Base-by-base conservation (phyloP, 2,797 vertebrate genomes). In the Coendou prehensilis region DNA sequence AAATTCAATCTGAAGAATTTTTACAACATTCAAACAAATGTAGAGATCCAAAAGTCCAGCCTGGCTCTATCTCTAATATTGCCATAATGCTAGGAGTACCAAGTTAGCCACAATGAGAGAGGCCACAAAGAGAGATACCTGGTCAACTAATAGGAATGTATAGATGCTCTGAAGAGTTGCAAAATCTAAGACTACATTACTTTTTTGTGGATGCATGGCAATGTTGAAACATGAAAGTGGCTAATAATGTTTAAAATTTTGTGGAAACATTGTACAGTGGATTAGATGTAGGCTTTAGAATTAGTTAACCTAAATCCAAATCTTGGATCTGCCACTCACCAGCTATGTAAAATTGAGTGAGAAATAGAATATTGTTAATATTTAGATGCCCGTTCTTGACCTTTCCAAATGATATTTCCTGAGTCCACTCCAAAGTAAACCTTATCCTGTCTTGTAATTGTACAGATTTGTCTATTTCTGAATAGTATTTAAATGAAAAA, bases 401-500 rank as follows among this genome's bases (percentile, higher is more conserved):
- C 37, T 95, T 26, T 89, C 26, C 3, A 33, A 73, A 14, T 54
- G 50, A 67, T 8, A 14, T 8, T n/a, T 9, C 10, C 10, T 18
- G 14, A 76, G 30, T 93, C 9, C 9, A 63, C 30, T 33, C 9
- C 6, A 54, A 56, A 13, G 85, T 69, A 71, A 81, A 56, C 0
- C 2, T 69, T 92, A 88, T 69, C 10, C 22, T 76, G 10, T 69
- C 80, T 61, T 89, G 7, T 22, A 47, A 26, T 9, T 30, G 26
- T 78, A n/a, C 47, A 85, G n/a, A 84, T 75, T 82, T 69, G 75
- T 69, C 10, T 82, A 75, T 92, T 86, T 78, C 22, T 50, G 33
- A 85, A 76, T 88, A 89, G 67, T 69, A 71, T 67, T 85, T 85
- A 91, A 41, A 57, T 52, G 37, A 81, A 33, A 76, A 28, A 63